Evolutionary conservation across 2,888 invertebrate genomes (phyloP).

Genomic region (Sialis fuliginosa): DNA sequence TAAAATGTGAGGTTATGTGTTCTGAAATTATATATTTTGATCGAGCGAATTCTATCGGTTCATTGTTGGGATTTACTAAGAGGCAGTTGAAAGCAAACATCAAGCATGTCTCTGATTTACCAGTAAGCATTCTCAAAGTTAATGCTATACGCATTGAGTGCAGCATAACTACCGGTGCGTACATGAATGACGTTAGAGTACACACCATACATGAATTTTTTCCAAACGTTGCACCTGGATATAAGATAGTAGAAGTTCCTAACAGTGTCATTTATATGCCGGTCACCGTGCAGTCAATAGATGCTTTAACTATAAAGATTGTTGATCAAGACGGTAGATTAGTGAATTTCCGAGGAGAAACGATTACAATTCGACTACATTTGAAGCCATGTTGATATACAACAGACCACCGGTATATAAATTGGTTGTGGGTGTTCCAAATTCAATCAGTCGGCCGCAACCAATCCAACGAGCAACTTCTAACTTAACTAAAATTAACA

Average conservation of each 20-base stretch:
- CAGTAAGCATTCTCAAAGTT: conserved; percentile 16
- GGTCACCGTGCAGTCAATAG: conserved; percentile 13
- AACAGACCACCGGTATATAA: no score
- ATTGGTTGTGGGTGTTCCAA: no score
- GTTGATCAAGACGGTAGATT: conserved; percentile 16
- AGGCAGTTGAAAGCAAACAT: conserved; percentile 6
- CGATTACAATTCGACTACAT: conserved; percentile 15
- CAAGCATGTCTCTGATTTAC: conserved; percentile 14
- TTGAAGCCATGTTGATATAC: not conserved
- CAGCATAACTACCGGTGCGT: conserved; percentile 16
- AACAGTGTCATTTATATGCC: conserved; percentile 18
- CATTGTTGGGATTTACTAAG: no score
- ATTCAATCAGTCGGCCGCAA: no score
- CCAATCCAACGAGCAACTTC: no score
- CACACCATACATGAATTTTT: no score
- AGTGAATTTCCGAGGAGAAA: conserved; percentile 17
- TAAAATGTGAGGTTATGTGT: conserved; percentile 12
- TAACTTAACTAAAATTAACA: no score
- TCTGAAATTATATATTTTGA: conserved; percentile 8
- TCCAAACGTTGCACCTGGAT: no score
- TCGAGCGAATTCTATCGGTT: not conserved
- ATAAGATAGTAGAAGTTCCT: conserved; percentile 10
- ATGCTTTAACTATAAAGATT: conserved; percentile 14
- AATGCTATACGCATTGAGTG: conserved; percentile 15
- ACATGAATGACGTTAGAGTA: conserved; percentile 9